Evolutionary conservation across 2,797 vertebrate genomes (phyloP).

Genomic region (Pipistrellus nathusii): DNA sequence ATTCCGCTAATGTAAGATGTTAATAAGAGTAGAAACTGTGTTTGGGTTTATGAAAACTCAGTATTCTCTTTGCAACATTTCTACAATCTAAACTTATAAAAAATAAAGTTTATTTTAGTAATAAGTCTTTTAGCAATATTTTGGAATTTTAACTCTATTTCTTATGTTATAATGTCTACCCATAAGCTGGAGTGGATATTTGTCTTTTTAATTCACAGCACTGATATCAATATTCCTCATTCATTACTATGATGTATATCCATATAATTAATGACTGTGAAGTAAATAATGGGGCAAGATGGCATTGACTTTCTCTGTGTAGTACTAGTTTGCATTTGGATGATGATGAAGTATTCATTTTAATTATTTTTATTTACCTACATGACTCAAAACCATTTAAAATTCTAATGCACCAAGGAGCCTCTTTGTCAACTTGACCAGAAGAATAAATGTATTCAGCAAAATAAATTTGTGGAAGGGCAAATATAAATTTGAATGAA

Average conservation of each 20-base stretch:
- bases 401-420: constrained; percentile 70
- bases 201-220: constrained; percentile 13
- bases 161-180: background rate
- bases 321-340: constrained; percentile 76
- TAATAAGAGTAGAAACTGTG: background rate
- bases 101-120: background rate
- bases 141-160: background rate
- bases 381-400: constrained; percentile 80
- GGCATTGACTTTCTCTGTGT: constrained; percentile 34
- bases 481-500: constrained; percentile 71
- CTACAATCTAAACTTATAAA: background rate
- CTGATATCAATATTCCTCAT: background rate
- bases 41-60: background rate
- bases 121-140: background rate
- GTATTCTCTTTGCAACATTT: background rate
- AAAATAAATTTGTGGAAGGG: constrained; percentile 70
- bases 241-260: constrained; percentile 37
- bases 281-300: constrained; percentile 51
- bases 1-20: background rate
- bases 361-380: constrained; percentile 81
- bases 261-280: constrained; percentile 60
- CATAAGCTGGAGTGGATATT: background rate
- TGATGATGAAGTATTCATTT: constrained; percentile 74
- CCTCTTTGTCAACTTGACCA: constrained; percentile 54
- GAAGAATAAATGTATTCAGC: constrained; percentile 69